phyloP scores from a whole-genome alignment of 2,113 vertebrate species.

The Balaeniceps rex region DNA sequence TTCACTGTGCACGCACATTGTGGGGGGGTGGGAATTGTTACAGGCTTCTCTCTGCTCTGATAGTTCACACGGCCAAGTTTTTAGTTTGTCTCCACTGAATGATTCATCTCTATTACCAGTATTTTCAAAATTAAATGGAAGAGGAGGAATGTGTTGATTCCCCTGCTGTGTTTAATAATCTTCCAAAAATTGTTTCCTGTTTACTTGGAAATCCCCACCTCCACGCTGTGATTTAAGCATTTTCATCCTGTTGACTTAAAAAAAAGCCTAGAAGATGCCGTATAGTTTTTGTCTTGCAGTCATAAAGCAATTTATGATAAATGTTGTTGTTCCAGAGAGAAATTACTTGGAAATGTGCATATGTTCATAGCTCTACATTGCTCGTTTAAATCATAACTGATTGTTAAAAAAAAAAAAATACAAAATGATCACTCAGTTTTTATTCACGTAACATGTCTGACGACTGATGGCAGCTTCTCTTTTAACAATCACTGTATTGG shows the following conservation, averaged over 20 bases:
- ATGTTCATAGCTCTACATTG: not conserved
- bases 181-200: conserved; percentile 44
- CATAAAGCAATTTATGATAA: conserved; percentile 9
- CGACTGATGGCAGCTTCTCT: not conserved
- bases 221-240: conserved; percentile 1
- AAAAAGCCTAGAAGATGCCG: not conserved
- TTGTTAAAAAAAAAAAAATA: not conserved
- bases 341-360: not conserved
- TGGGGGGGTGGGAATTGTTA: not conserved
- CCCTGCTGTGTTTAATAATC: conserved; percentile 33
- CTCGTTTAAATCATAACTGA: not conserved
- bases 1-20: not conserved
- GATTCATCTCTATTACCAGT: conserved; percentile 39
- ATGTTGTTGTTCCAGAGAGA: not conserved
- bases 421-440: not conserved
- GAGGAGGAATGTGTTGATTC: conserved; percentile 32
- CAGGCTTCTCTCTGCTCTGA: not conserved
- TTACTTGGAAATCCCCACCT: conserved; percentile 41
- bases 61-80: not conserved
- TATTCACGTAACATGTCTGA: not conserved
- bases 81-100: not conserved
- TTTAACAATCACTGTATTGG: not conserved
- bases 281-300: not conserved
- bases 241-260: not conserved
- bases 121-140: conserved; percentile 56